Base-by-base conservation (phyloP, 2,888 invertebrate species). In the Temnothorax rugatulus region DNA sequence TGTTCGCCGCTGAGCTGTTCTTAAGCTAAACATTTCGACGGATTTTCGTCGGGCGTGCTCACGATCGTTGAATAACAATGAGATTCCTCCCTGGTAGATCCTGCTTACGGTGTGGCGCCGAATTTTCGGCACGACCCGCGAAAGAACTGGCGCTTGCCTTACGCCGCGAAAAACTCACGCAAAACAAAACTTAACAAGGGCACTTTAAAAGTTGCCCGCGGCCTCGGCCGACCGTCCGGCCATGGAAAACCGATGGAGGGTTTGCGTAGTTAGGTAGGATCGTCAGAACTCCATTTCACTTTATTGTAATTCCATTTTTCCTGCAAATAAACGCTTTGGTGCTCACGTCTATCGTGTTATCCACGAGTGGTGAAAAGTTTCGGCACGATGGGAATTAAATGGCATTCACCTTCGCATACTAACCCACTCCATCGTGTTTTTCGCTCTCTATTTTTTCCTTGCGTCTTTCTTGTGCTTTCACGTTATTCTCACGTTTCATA, bases 281-380 rank as follows among this genome's bases (percentile, higher is more conserved):
- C 89, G 89, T 91, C 91, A 89, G 89, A 92, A 91, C 90, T 92
- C 88, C 90, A 90, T 93, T 92, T 90, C 89, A 88, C 90, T 92
- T 91, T 90, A 91, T 92, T 91, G 91, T 92, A 92, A 93, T 92
- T 92, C 89, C 91, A 92, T 91, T 92, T 92, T 92, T 92, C 89
- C 89, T 87, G 90, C 89, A 93, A 92, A 93, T 93, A 93, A 93
- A 92, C 90, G 93, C 91, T 91, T 82, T 81, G 88, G 86, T 90
- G 90, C 86, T 81, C 90, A 89, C 91, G 92, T 92, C 90, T 91
- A 92, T 92, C 88, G 90, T 87, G 89, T 92, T 92, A 92, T 90
- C 88, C 89, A 63, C 86, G 77, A 84, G 52, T 83, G 79, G 77
- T 75, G 84, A 83, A 87, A 89, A 90, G 84, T 91, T 90, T 92